Evolutionary conservation across 1,140 invertebrate genomes (phyloP).

Genomic region (Asbolus verrucosus): DNA sequence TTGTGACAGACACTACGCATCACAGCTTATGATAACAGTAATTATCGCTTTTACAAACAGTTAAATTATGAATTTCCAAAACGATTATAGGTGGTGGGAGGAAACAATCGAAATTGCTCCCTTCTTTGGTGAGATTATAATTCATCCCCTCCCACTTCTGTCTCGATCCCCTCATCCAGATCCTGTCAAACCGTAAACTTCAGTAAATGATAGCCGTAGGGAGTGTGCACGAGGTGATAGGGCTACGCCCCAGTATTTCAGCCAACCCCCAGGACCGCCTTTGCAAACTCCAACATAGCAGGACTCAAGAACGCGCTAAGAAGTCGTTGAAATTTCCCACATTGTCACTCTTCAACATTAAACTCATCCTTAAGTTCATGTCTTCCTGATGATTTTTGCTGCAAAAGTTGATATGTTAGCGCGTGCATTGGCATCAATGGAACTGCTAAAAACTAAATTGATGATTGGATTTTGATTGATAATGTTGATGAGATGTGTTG

Average conservation of each 20-base stretch:
- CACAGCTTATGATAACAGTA: too few relatives aligned
- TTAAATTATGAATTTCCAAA: too few relatives aligned
- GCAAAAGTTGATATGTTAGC: slow-evolving; percentile 55
- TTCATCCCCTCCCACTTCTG: slow-evolving; percentile 14
- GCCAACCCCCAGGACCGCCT: slow-evolving; percentile 63
- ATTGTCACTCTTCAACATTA: background rate
- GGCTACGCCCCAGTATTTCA: slow-evolving; percentile 59
- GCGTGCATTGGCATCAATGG: slow-evolving; percentile 4
- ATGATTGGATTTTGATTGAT: too few relatives aligned
- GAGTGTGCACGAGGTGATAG: slow-evolving; percentile 54
- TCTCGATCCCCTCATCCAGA: background rate
- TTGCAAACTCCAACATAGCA: slow-evolving; percentile 56
- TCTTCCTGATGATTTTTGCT: slow-evolving; percentile 41
- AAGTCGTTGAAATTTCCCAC: slow-evolving; percentile 4
- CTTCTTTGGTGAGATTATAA: background rate
- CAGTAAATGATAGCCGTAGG: slow-evolving; percentile 47
- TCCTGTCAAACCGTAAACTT: slow-evolving; percentile 2
- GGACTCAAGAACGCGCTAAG: slow-evolving; percentile 47
- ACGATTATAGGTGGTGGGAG: too few relatives aligned
- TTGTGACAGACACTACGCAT: too few relatives aligned
- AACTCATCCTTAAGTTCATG: slow-evolving; percentile 1
- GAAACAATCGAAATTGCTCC: too few relatives aligned
- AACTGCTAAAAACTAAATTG: too few relatives aligned
- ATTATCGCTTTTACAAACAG: too few relatives aligned
- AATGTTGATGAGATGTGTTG: too few relatives aligned